phyloP scores from a whole-genome alignment of 1,140 invertebrate genomes.

The Hormaphis cornu region DNA sequence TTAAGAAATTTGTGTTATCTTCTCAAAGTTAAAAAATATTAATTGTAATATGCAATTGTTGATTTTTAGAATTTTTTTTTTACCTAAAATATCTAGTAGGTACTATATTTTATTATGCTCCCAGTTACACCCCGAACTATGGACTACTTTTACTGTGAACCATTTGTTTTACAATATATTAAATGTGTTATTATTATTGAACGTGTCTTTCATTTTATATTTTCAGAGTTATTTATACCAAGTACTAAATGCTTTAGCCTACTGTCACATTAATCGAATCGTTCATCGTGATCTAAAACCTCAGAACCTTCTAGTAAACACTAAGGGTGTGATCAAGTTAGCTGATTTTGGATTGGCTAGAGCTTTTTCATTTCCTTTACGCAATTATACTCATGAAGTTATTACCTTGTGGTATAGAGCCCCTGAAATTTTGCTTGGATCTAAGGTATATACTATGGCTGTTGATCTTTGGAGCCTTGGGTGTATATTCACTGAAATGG shows the following conservation, averaged over 20 bases:
- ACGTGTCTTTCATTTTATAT: conserved; percentile 36
- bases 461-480: conserved; percentile 94
- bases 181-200: no score
- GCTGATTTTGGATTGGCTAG: conserved; percentile 85
- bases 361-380: conserved; percentile 70
- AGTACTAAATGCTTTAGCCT: conserved; percentile 77
- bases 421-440: conserved; percentile 86
- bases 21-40: no score
- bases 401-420: conserved; percentile 95
- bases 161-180: no score
- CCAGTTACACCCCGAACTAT: no score
- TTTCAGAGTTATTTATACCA: conserved; percentile 79
- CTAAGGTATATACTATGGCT: conserved; percentile 77
- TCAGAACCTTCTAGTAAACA: conserved; percentile 79
- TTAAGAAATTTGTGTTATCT: no score
- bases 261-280: conserved; percentile 82
- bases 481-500: conserved; percentile 92
- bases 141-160: no score
- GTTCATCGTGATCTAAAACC: conserved; percentile 86
- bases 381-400: conserved; percentile 86
- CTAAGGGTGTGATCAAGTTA: conserved; percentile 70
- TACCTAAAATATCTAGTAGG: no score
- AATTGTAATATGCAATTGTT: no score
- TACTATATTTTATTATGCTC: no score
- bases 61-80: no score